phyloP scores from a whole-genome alignment of 2,797 vertebrate species.

The Poeciliopsis paucimaculata region DNA sequence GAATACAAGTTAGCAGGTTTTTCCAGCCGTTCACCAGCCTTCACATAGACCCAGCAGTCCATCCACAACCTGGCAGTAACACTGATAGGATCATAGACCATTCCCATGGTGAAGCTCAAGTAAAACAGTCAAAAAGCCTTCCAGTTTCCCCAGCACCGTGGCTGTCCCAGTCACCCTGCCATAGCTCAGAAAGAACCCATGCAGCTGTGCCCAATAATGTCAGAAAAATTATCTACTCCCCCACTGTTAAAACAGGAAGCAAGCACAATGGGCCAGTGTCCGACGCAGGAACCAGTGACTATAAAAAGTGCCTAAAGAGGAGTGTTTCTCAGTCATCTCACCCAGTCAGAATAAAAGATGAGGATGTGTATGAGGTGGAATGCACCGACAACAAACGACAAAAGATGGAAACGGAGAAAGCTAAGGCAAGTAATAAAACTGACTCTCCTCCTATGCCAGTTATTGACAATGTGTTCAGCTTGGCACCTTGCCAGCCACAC shows the following conservation, averaged over 20 bases:
- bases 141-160: constrained; percentile 48
- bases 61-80: constrained; percentile 29
- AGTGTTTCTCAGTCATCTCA: constrained; percentile 44
- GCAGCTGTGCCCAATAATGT: constrained; percentile 23
- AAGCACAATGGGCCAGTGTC: constrained; percentile 21
- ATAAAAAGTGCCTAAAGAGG: constrained; percentile 52
- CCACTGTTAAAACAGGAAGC: constrained; percentile 25
- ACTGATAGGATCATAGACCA: constrained; percentile 49
- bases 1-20: constrained; percentile 33
- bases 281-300: constrained; percentile 10
- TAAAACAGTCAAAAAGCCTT: constrained; percentile 33
- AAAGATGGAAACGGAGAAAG: constrained; percentile 44
- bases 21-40: constrained; percentile 27
- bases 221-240: constrained; percentile 43
- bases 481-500: constrained; percentile 88
- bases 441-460: constrained; percentile 90
- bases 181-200: constrained; percentile 32
- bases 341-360: constrained; percentile 53
- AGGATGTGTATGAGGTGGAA: constrained; percentile 57
- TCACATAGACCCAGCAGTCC: constrained; percentile 37
- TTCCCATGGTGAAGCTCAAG: constrained; percentile 48
- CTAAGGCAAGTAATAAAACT: constrained; percentile 5
- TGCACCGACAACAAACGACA: constrained; percentile 59
- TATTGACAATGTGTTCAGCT: constrained; percentile 92
- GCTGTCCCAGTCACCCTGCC: constrained; percentile 40